Evolutionary conservation across 2,888 invertebrate genomes (phyloP), one percentile per base, ranked within the genome.

Genomic region (Yponomeuta sedellus): DNA sequence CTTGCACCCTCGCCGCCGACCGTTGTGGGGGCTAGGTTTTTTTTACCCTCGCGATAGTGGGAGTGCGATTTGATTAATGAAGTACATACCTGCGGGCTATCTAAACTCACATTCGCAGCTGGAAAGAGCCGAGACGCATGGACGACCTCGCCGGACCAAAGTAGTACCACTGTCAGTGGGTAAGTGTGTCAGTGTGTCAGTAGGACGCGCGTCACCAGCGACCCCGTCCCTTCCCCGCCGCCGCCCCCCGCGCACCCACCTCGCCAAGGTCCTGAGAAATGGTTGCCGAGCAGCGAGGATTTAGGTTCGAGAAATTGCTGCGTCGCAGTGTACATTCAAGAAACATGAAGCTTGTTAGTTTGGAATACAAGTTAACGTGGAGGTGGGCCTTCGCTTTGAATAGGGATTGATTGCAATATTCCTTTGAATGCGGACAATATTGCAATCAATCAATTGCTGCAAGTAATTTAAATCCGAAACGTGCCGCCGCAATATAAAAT

Each of bases 101-200:
- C 44, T 52, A 52, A 52, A 16, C 44, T 52, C 44, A 78, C 77
- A 77, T 77, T 75, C 74, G 75, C 34, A 8, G 34, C 78, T 81
- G 74, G 82, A 77, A 80, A 59, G 22, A 59, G 59, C 12, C 86
- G 85, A 82, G 85, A 87, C 84, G 85, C 82, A 83, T 85, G 78
- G 75, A 73, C 81, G 90, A 85, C 90, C 90, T 90, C 89, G 89
- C 68, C 88, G 81, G 74, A 86, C 88, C 86, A 86, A 89, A 89
- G 88, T 84, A 90, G 90, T 89, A 84, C 87, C 91, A 91, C 88
- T 90, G 91, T 89, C 91, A 91, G 81, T 90, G 77, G 91, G 91
- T 89, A 89, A 91, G 86, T 91, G 88, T 88, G 91, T 88, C 88
- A 91, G 87, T 91, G 82, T 82, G 91, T 81, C 88, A 91, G 88